These are phyloP conservation scores for Poeciliopsis paucimaculata DNA, from an alignment of 2,797 vertebrate species.

Conservation along the genomic window DNA sequence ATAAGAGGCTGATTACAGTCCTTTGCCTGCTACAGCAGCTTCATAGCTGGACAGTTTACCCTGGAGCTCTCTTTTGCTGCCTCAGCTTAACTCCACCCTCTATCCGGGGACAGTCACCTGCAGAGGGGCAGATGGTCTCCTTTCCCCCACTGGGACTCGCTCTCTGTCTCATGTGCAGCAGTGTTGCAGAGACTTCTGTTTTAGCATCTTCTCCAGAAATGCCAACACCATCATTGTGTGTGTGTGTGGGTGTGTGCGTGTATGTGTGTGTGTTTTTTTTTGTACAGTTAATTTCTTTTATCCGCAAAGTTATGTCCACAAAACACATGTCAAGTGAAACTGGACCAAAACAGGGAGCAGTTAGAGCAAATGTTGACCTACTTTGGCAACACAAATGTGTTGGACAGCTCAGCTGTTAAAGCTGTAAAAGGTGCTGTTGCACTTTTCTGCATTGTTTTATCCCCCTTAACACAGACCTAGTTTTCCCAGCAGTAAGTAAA, in stretches of 20 bases:
- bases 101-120: conserved; percentile 76
- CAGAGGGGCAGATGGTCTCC: conserved; percentile 81
- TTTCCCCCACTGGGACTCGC: conserved; percentile 67
- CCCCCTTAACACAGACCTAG: background rate
- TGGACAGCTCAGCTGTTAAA: conserved; percentile 31
- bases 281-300: conserved; percentile 10
- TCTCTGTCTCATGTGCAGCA: conserved; percentile 42
- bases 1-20: conserved; percentile 38
- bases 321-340: conserved; percentile 6
- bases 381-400: conserved; percentile 31
- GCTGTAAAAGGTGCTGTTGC: background rate
- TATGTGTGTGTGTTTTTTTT: no score
- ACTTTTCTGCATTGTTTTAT: background rate
- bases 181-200: conserved; percentile 29
- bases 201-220: conserved; percentile 7
- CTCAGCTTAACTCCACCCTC: conserved; percentile 78
- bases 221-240: background rate
- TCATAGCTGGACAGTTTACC: conserved; percentile 66
- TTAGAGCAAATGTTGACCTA: conserved; percentile 45
- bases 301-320: background rate
- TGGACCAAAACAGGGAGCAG: background rate
- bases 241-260: no score
- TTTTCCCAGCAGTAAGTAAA: background rate
- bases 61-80: conserved; percentile 74
- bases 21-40: conserved; percentile 65